Evolutionary conservation across 2,797 vertebrate species (phyloP).

Genomic region (Pangasius mekongensis): DNA sequence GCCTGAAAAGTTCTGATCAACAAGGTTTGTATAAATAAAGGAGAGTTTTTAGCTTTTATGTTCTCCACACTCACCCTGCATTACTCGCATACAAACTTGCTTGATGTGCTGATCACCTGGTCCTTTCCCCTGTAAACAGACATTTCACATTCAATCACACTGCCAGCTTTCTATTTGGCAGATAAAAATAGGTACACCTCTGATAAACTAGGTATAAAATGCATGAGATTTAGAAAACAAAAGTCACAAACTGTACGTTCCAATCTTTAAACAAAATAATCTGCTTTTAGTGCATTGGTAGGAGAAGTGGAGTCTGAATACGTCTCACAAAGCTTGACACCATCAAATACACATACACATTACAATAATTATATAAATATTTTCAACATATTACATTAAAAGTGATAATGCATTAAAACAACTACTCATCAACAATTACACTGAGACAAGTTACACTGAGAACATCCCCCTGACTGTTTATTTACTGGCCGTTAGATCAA

Average conservation of each 20-base stretch:
- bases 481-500: no score
- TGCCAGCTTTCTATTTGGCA: conserved; percentile 12
- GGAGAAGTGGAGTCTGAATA: not conserved
- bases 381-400: not conserved
- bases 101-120: conserved; percentile 94
- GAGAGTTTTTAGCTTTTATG: not conserved
- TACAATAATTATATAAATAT: not conserved
- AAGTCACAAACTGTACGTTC: not conserved
- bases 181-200: not conserved
- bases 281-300: not conserved
- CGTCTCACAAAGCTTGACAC: not conserved
- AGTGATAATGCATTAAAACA: not conserved
- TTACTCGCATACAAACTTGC: conserved; percentile 98
- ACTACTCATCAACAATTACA: not conserved
- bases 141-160: conserved; percentile 22
- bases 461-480: no score
- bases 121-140: conserved; percentile 85
- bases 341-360: not conserved
- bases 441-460: not conserved
- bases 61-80: conserved; percentile 87
- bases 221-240: not conserved
- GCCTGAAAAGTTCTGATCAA: not conserved
- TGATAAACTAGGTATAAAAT: not conserved
- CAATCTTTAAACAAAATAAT: not conserved
- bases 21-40: not conserved